Base-by-base conservation (phyloP, 2,113 vertebrate genomes). In the Pangasianodon hypophthalmus region DNA sequence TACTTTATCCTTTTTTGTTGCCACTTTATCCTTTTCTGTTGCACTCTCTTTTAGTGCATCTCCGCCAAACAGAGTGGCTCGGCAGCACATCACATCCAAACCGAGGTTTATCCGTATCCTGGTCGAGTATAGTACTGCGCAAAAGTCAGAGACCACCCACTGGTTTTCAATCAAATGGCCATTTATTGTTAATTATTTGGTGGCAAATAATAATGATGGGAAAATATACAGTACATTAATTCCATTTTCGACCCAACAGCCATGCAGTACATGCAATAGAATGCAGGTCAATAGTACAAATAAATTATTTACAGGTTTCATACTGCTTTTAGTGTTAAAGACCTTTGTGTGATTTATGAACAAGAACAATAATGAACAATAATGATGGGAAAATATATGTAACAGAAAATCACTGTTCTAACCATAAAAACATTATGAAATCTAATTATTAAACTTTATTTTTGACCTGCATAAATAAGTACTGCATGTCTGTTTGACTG, bases 1-100 rank as follows among this genome's bases (percentile, higher is more conserved):
- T 89, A 91, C 46, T 92, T 90, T 67, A 85, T 85, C 88, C 88
- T 84, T 52, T 89, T 52, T 69, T 67, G 60, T 37, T 37, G 14
- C 13, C 52, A 92, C 79, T 90, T 37, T 37, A 37, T 37, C 37
- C 37, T 37, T 37, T 37, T 41, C 83, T 60, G 67, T 69, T 79
- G 19, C 73, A 24, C 26, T 86, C 46, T 77, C 44, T 84, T 79
- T 85, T n/a, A 90, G 84, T 19, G 48, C 69, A 83, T 83, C 77
- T 88, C 52, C 64, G 46, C 4, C n/a, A 87, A 79, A 19, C 48
- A 19, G 50, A 58, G 6, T 50, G 81, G 54, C 79, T 73, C 50
- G 3, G 75, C 46, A 37, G 10, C n/a, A 73, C 50, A 73, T 44
- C 73, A 86, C 64, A 88, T 88, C 79, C 90, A 83, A 82, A 56